Base-by-base conservation (phyloP, 37 sponge, comb jelly and placozoan genomes). In the Crambe crambe region DNA sequence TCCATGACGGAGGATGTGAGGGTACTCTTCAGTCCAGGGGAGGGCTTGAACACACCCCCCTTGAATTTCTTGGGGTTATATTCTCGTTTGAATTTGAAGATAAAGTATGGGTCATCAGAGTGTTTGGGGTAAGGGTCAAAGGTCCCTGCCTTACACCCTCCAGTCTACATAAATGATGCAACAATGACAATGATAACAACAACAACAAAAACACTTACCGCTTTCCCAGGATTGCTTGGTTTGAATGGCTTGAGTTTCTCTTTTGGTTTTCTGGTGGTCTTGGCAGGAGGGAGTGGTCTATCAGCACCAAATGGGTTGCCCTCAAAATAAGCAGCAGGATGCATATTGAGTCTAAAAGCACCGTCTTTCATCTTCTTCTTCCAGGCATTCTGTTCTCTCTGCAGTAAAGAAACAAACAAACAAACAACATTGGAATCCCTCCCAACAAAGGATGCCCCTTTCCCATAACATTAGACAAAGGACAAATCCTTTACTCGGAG, bases 121-220 rank as follows among this genome's bases (percentile, higher is more conserved):
- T 97, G 95, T 38, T 77, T 72, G 0, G 98, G 98, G 69, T 97
- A 97, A 25, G 86, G 88, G 64, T 89, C 91, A 70, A 97, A 97
- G 47, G 95, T 95, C 18, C 98, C 98, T 31, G 95, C 95, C 63
- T 95, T 95, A 63, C 92, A 94, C 26, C 96, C 96, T 26, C 91
- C 93, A 65, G 65, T 58, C 80, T 91, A 58, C 5, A 29, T 27
- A 34, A 57, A 75, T 0, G 27, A 74, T 4, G 17, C 21, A 2
- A 71, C 27, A n/a, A n/a, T n/a, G n/a, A n/a, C n/a, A n/a, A n/a
- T n/a, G n/a, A n/a, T n/a, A n/a, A n/a, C n/a, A n/a, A n/a, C n/a
- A n/a, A n/a, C n/a, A n/a, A n/a, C n/a, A n/a, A n/a, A n/a, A n/a
- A n/a, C n/a, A n/a, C 85, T 60, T 29, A 93, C 93, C 73, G 42